Conservation (phyloP, 2,797 vertebrate genomes). For the Syndactyla subalaris region DNA sequence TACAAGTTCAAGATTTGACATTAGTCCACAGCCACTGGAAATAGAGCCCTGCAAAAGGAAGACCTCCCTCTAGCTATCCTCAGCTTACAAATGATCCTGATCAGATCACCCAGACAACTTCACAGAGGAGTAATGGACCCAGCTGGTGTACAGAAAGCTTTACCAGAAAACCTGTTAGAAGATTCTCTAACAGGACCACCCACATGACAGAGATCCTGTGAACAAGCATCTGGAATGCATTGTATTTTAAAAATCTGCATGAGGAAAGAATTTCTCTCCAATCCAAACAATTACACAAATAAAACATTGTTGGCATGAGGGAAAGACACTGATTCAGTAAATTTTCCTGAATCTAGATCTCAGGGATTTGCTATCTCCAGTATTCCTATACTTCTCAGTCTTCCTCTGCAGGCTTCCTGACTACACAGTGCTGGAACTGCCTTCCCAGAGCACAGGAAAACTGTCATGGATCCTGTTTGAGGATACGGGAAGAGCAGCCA, state of each 20-base stretch:
- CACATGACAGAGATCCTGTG: not conserved
- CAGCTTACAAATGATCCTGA: not conserved
- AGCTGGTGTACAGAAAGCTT: not conserved
- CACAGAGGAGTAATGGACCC: not conserved
- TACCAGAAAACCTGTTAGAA: not conserved
- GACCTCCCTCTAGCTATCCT: not conserved
- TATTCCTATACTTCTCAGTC: not conserved
- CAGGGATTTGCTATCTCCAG: not conserved
- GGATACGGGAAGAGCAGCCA: not conserved
- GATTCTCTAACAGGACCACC: not conserved
- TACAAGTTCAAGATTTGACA: not conserved
- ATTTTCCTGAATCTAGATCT: not conserved
- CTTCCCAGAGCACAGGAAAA: not conserved
- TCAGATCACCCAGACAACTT: not conserved
- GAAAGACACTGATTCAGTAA: not conserved
- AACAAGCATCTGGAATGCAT: slow-evolving; percentile 7
- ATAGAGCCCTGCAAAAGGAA: not conserved
- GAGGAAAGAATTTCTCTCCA: not conserved
- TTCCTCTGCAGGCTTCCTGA: not conserved
- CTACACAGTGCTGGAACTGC: not conserved
- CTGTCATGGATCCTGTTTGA: not conserved
- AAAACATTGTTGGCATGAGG: not conserved
- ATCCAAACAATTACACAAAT: not conserved
- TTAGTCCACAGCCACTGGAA: not conserved
- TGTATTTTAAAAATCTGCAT: not conserved